Base-by-base conservation (phyloP, 2,888 invertebrate genomes). In the Lissonota sp. region DNA sequence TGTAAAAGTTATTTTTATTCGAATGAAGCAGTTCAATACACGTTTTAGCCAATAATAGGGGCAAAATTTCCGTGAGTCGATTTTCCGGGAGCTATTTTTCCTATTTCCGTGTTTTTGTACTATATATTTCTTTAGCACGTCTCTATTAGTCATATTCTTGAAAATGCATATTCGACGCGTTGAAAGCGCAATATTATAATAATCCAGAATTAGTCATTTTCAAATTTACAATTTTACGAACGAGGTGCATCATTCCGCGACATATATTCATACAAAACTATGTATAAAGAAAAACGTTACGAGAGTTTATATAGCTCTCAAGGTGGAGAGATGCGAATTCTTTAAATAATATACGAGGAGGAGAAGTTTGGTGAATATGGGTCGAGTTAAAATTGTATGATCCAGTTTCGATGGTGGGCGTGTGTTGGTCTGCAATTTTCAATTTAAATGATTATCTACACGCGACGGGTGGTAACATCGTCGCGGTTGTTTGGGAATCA, bases 351-450 rank as follows among this genome's bases (percentile, higher is more conserved):
- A 26, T 3, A 72, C 71, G 26, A 67, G 58, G 57, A 66, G 53
- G 60, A 81, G 84, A 84, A 81, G 72, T 77, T 72, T 79, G 84
- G 75, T 83, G 84, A 85, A 88, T 88, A 90, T 88, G 80, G 88
- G 88, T 86, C 89, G 84, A 84, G 88, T 87, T 91, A 89, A 90
- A 88, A 89, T 89, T 88, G 86, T 82, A 66, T 62, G 87, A 84
- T 88, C 86, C 87, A 86, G 85, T 87, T 89, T 85, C 84, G 76
- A 83, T 77, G 55, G 81, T 79, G 77, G 79, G 78, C 75, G 76
- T 75, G 26, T 26, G 26, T 26, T 26, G 44, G 26, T 62, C 73
- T 37, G 73, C 69, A 73, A 81, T 64, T 60, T 78, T 72, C 73
- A 75, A 80, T 78, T 75, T 62, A 42, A 74, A 63, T 73, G 51